Evolutionary conservation across 2,888 invertebrate species (phyloP).

Genomic region (Agriopis marginaria): DNA sequence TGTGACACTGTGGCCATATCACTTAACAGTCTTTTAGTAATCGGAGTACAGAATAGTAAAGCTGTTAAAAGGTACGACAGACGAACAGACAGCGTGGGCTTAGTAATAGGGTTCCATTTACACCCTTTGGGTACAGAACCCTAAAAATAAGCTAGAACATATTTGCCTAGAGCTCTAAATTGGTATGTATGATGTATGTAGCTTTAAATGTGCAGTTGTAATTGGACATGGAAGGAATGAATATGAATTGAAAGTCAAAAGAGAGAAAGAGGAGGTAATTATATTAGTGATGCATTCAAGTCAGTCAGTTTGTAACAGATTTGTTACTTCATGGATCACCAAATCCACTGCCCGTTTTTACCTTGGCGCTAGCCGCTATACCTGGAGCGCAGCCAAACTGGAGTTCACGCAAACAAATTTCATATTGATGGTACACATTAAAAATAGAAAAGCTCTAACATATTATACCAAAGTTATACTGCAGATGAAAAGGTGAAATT

Average conservation of each 20-base stretch:
- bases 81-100: no score
- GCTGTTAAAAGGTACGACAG: no score
- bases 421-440: slow-evolving; percentile 4
- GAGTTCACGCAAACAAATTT: slow-evolving; percentile 27
- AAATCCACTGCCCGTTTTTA: slow-evolving; percentile 49
- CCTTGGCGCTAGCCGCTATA: slow-evolving; percentile 50
- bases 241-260: neutral
- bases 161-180: no score
- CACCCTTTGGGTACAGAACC: no score
- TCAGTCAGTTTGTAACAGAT: slow-evolving; percentile 10
- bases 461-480: neutral
- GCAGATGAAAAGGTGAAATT: neutral
- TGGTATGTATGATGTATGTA: no score
- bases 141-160: no score
- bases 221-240: no score
- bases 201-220: no score
- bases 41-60: no score
- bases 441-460: slow-evolving; percentile 17
- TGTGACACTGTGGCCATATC: no score
- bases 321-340: slow-evolving; percentile 22
- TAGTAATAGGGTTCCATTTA: no score
- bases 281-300: slow-evolving; percentile 6
- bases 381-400: slow-evolving; percentile 64
- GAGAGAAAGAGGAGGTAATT: neutral
- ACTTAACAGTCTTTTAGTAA: no score